Evolutionary conservation across 1,140 invertebrate species (phyloP).

Genomic region (Heliconius melpomene): DNA sequence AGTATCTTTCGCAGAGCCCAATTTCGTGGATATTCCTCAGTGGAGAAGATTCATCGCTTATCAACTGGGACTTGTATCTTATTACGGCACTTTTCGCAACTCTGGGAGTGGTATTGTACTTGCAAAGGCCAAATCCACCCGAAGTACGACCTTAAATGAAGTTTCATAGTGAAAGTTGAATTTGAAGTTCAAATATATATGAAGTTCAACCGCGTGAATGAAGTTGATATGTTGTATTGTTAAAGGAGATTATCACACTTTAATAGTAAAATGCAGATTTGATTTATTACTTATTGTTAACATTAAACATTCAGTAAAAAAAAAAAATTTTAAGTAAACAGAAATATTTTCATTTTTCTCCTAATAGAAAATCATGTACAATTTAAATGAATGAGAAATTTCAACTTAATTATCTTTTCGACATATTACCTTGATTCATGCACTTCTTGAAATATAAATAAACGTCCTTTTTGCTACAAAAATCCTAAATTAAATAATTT

Average conservation of each 20-base stretch:
- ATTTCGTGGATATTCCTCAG: slow-evolving; percentile 84
- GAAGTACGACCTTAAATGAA: slow-evolving; percentile 47
- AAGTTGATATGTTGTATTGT: neutral
- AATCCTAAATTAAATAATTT: neutral
- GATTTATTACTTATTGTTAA: neutral
- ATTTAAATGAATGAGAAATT: no score
- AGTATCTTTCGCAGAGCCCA: slow-evolving; percentile 83
- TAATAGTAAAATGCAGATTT: neutral
- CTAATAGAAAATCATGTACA: no score
- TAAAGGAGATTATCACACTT: neutral
- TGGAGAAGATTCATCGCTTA: slow-evolving; percentile 86
- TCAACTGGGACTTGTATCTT: slow-evolving; percentile 97
- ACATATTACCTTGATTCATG: neutral
- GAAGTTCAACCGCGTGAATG: neutral
- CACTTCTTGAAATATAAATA: neutral
- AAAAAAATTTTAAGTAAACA: neutral
- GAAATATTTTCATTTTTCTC: no score
- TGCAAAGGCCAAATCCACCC: slow-evolving; percentile 84
- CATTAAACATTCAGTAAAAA: neutral
- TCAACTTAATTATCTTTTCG: neutral
- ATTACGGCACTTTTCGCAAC: slow-evolving; percentile 91
- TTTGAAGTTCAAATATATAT: no score
- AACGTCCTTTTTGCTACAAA: neutral
- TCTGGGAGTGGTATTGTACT: slow-evolving; percentile 90
- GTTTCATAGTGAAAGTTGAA: no score